phyloP scores from a whole-genome alignment of 23 tunicate species.

The Oikopleura dioica region DNA sequence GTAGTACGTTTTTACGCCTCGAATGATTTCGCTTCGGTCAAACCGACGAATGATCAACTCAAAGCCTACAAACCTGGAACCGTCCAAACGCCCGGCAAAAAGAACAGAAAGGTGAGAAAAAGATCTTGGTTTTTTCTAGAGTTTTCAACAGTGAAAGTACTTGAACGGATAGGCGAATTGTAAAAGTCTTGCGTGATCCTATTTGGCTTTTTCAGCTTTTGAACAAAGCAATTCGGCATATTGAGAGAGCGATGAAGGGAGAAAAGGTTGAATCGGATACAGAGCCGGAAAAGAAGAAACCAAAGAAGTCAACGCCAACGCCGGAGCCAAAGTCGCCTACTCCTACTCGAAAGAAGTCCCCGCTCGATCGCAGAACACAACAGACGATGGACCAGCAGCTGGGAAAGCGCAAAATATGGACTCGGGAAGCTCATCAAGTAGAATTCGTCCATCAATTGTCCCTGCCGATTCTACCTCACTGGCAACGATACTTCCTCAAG shows the following conservation, averaged over 20 bases:
- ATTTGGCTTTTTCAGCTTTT: not conserved
- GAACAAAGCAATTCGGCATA: constrained; percentile 6
- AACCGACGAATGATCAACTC: constrained; percentile 8
- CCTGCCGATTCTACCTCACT: too few relatives aligned
- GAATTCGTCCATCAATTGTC: too few relatives aligned
- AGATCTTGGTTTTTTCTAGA: not conserved
- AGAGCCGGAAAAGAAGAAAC: not conserved
- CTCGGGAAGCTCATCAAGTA: too few relatives aligned
- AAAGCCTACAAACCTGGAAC: not conserved
- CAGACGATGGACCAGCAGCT: too few relatives aligned
- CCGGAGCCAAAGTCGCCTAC: not conserved
- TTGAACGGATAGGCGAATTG: not conserved
- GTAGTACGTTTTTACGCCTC: not conserved
- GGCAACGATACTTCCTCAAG: too few relatives aligned
- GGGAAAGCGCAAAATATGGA: too few relatives aligned
- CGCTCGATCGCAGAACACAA: too few relatives aligned
- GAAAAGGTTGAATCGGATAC: constrained; percentile 1
- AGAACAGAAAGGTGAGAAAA: not conserved
- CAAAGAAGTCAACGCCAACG: not conserved
- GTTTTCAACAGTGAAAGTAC: not conserved
- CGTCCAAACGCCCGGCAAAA: not conserved
- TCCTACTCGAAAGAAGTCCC: not conserved
- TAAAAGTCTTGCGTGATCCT: not conserved
- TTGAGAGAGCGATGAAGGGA: constrained; percentile 2
- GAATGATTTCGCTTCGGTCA: constrained; percentile 1